Conservation (phyloP, 2,797 vertebrate species). For the Tapirus indicus region DNA sequence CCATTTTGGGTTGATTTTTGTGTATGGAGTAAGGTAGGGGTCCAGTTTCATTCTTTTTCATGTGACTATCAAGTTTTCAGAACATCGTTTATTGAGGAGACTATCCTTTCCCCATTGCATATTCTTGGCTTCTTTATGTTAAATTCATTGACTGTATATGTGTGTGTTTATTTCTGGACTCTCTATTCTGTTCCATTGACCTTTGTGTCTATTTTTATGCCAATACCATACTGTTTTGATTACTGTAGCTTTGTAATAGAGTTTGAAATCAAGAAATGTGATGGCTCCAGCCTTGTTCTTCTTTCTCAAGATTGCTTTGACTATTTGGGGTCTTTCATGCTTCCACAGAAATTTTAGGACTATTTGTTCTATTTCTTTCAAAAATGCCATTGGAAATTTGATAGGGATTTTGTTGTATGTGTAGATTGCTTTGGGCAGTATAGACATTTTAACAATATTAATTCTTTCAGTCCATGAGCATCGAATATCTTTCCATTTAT, state of each 20-base stretch:
- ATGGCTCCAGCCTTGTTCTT: not conserved
- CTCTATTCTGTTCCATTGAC: not conserved
- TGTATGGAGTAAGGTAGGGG: not conserved
- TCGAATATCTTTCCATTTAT: not conserved
- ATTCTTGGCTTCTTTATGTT: not conserved
- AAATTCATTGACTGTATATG: not conserved
- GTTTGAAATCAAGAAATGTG: not conserved
- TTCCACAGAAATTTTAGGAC: not conserved
- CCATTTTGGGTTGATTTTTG: not conserved
- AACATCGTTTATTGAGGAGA: not conserved
- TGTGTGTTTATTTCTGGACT: not conserved
- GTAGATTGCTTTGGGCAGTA: not conserved
- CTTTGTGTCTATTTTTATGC: not conserved
- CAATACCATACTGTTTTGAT: not conserved
- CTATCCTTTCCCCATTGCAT: not conserved
- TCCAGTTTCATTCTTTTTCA: not conserved
- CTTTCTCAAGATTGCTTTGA: not conserved
- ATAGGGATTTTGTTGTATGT: not conserved
- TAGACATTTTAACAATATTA: not conserved
- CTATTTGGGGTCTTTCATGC: not conserved
- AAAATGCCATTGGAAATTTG: not conserved
- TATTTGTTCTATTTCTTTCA: not conserved
- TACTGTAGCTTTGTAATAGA: not conserved
- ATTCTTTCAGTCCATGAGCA: not conserved
- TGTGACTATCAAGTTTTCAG: not conserved